Evolutionary conservation across 1,140 invertebrate species (phyloP), one percentile per base, ranked within the genome.

Genomic region (Eufriesea mexicana): DNA sequence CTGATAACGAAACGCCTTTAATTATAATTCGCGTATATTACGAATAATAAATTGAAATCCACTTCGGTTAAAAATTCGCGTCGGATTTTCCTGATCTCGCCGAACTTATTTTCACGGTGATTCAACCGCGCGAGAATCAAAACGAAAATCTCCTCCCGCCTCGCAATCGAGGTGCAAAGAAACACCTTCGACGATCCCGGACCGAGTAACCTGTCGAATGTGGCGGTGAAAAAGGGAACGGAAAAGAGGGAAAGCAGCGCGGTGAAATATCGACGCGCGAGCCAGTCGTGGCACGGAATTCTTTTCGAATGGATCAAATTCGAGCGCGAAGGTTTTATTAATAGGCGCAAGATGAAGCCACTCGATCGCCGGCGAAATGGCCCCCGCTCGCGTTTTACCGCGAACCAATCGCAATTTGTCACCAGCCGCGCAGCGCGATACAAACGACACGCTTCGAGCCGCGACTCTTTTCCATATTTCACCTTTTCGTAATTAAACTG

Each of bases 401-500:
- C 25, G 25, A n/a, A 62, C 67, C 47, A 76, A 54, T 71, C 55
- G 81, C 81, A 83, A 78, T 78, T 77, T 78, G 66, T 82, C 73
- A 82, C 49, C 68, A 20, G 35, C 28, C 59, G 18, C 20, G 45
- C 25, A 10, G 25, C 42, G 73, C 73, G 73, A 70, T 77, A 70
- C 74, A 71, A 83, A 78, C 81, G 66, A n/a, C 35, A 42, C 49
- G 72, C 42, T 28, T n/a, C 49, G 61, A 23, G 20, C 42, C 59
- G n/a, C 72, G 42, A n/a, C 51, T 68, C 47, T 83, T 83, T 83
- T 78, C 75, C 81, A 83, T 83, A 83, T 83, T 83, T 77, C 81
- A 77, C 81, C 74, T 77, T 78, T 45, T 62, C 74, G 81, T 83
- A 83, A 83, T 83, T 77, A 83, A 83, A 83, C 81, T 83, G 55